Percentiles rank a stretch among this genome's conserved stretches.
These are phyloP conservation scores for Chaitophorus viminalis DNA, from an alignment of 2,888 invertebrate genomes.

Conservation along the genomic window DNA sequence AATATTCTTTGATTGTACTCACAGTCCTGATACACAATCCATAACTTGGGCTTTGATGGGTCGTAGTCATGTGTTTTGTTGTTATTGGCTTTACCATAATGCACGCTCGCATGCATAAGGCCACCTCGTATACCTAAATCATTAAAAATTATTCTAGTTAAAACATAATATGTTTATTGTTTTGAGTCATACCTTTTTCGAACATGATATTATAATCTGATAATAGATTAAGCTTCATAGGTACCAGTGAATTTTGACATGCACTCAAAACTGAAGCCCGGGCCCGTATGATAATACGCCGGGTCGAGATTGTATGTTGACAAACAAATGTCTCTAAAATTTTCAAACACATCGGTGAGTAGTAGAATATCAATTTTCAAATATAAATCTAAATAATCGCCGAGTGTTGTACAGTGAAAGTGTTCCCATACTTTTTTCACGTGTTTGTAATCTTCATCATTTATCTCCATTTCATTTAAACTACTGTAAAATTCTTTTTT, in stretches of 20 bases:
- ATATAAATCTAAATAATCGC: conserved; percentile 67
- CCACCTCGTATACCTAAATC: not conserved
- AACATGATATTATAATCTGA: conserved; percentile 60
- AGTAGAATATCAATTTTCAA: conserved; percentile 67
- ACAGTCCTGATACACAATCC: conserved; percentile 21
- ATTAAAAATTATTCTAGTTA: not conserved
- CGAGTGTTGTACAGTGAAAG: conserved; percentile 66
- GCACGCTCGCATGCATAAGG: conserved; percentile 43
- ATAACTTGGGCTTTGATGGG: not conserved
- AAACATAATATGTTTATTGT: not conserved
- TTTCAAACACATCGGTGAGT: conserved; percentile 67
- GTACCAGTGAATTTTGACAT: conserved; percentile 65
- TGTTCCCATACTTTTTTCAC: conserved; percentile 66
- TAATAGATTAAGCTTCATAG: too few relatives aligned
- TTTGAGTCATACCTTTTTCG: conserved; percentile 57
- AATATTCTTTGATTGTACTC: not conserved
- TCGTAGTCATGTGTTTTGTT: not conserved
- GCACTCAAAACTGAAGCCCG: conserved; percentile 65
- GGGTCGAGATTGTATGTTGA: conserved; percentile 66
- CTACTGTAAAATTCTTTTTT: conserved; percentile 64
- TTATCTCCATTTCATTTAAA: conserved; percentile 64
- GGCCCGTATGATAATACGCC: conserved; percentile 65
- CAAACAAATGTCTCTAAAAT: conserved; percentile 66
- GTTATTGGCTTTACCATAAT: conserved; percentile 51
- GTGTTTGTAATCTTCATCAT: conserved; percentile 66